Conservation (phyloP, 2,888 invertebrate genomes). For the Tanypteryx hageni region DNA sequence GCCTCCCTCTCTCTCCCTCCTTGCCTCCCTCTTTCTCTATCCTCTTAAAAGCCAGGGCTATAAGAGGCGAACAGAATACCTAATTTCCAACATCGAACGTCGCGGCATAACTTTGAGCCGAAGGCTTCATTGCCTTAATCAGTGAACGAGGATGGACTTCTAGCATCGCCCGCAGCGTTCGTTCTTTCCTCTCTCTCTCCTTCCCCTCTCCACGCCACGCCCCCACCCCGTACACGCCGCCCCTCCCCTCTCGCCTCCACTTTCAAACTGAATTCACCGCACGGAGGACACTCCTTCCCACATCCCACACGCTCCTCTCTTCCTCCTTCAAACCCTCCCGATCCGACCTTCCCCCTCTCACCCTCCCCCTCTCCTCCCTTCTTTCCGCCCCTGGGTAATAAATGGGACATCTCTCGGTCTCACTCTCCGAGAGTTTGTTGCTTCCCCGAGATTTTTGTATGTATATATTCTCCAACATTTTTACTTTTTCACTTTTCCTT, state of each 20-base stretch:
- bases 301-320: neutral
- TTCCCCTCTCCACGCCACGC: neutral
- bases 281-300: neutral
- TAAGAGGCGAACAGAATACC: conserved; percentile 37
- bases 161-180: neutral
- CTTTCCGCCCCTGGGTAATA: neutral
- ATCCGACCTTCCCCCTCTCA: neutral
- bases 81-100: conserved; percentile 43
- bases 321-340: neutral
- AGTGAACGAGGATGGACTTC: conserved; percentile 25
- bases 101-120: conserved; percentile 54
- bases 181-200: neutral
- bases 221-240: neutral
- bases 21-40: neutral
- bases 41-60: conserved; percentile 29
- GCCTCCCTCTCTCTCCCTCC: neutral
- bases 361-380: neutral
- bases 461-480: neutral
- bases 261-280: neutral
- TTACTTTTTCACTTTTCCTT: neutral
- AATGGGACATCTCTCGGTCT: conserved; percentile 19
- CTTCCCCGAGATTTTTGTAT: neutral
- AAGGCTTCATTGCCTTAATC: conserved; percentile 59
- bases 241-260: neutral
- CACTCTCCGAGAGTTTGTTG: neutral